Base-by-base conservation (phyloP, 1,140 invertebrate species). In the Drosophila burlai region DNA sequence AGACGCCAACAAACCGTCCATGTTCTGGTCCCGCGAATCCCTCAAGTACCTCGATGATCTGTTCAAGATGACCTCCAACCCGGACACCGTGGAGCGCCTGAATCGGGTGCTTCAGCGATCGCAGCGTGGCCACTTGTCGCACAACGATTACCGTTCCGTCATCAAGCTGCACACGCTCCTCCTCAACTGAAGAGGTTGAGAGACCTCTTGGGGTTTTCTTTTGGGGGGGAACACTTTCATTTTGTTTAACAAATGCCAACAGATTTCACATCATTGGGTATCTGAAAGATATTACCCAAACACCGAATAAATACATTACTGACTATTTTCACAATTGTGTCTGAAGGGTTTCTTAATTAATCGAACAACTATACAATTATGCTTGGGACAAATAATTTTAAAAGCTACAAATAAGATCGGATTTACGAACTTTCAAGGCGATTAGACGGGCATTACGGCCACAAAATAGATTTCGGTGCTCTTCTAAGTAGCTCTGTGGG, bases 1-100 rank as follows among this genome's bases (percentile, higher is more conserved):
- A 18, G 84, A 87, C 42, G 76, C 69, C 29, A 67, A 69, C 13
- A 73, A 78, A 10, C 84, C 84, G 3, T 92, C 91, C 10, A 61
- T 90, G 43, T 92, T 91, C 54, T 92, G 91, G 91, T 92, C 91
- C 0, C 85, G 91, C 15, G 91, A 92, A 63, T 78, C 91, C 10
- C 55, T 92, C 13, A 76, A 81, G 54, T 91, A 92, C 67, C 66
- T 92, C 11, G 80, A 91, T 26, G 73, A 91, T 31, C 73, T 91
- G 15, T 66, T 91, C 13, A 76, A 74, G 29, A 52, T 79, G 18
- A 76, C 76, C 4, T 38, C 64, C 29, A 76, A 76, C 36, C 2
- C 63, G 21, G 78, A 80, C 3, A 80, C 78, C 3, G 9, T 80
- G 24, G 74, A 80, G 38, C 86, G 91, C 15, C 62, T 92, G 43